Evolutionary conservation across 37 sponge, comb jelly and placozoan species (phyloP), one percentile per base, ranked within the genome.

Genomic region (Aphrocallistes beatrix): DNA sequence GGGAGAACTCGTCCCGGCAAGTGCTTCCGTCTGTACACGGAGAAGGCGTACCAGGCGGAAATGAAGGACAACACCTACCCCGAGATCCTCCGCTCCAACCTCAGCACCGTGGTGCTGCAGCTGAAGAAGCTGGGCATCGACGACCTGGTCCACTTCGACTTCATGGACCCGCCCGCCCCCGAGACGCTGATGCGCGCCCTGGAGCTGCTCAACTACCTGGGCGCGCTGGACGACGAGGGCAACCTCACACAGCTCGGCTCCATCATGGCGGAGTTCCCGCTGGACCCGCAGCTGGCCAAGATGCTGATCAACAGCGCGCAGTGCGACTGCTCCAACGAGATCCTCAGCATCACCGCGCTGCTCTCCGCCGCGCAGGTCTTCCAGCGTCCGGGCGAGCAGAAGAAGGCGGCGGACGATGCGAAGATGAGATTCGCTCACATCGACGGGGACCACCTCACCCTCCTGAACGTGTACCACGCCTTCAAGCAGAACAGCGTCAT

Each of bases 161-260:
- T 98, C 91, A 98, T 98, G 99, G 99, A 98, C 81, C 99, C 99
- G 83, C 99, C 99, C 93, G 99, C 99, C 6, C 99, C 99, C 0
- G 99, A 98, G 88, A 98, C 99, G 0, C 82, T 98, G 83, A 98
- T 98, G 99, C 42, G 99, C 83, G 99, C 99, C 25, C 88, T 98
- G 87, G 99, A 98, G 81, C 87, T 98, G 83, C 91, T 98, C 69
- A 98, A 98, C 88, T 98, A 98, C 87, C 88, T 98, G 23, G 92
- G 96, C 13, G 99, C 99, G 36, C 93, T 98, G 23, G 93, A 95
- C 83, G 95, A 93, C 51, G 93, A 98, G 36, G 99, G 99, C 36
- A 94, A 98, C 39, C 88, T 98, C 83, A 98, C 99, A 28, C 88
- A 93, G 42, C 86, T 98, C 81, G 99, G 99, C 10, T 90, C 96